phyloP scores from a whole-genome alignment of 1,140 invertebrate species.

The Sarcophaga peregrina region DNA sequence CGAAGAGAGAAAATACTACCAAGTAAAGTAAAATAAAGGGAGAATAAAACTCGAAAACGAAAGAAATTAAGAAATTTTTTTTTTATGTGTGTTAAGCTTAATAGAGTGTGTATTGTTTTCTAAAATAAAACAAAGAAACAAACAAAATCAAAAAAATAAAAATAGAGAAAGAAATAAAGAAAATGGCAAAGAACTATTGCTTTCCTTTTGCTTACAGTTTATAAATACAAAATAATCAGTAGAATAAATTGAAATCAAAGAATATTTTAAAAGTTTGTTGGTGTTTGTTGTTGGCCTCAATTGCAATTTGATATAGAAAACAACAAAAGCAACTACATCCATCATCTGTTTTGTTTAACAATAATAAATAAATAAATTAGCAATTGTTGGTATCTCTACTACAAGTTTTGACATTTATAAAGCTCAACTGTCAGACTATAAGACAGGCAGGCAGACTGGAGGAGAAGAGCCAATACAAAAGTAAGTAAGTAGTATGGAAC shows the following conservation, averaged over 20 bases:
- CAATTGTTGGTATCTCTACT: neutral
- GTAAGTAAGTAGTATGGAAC: no score
- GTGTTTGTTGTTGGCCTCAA: constrained; percentile 2
- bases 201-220: neutral
- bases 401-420: neutral
- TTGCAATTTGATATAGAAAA: neutral
- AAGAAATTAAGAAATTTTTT: neutral
- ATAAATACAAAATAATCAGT: neutral
- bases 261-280: neutral
- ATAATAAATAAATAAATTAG: neutral
- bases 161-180: neutral
- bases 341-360: neutral
- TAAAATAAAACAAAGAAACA: neutral
- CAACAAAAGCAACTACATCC: neutral
- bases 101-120: neutral
- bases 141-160: neutral
- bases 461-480: no score
- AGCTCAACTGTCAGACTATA: neutral
- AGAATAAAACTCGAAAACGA: neutral
- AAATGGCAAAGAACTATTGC: constrained; percentile 13
- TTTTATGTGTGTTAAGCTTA: neutral
- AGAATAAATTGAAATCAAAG: neutral
- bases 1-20: neutral
- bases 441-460: neutral
- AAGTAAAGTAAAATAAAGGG: neutral